phyloP scores from a whole-genome alignment of 2,797 vertebrate genomes.

The Onychomys torridus region DNA sequence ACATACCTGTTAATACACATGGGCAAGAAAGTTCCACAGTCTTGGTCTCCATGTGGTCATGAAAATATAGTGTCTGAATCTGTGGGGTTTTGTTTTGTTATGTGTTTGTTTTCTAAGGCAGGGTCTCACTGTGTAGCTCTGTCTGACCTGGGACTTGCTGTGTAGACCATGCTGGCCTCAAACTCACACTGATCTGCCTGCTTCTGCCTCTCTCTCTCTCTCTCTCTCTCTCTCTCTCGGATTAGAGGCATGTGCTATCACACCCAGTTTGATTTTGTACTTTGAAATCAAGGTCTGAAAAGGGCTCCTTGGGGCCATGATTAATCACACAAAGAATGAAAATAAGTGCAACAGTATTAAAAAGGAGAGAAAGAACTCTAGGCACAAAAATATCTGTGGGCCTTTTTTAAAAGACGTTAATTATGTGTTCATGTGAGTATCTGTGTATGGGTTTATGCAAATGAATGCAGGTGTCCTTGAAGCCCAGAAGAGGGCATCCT shows the following conservation, averaged over 20 bases:
- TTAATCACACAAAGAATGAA: not conserved
- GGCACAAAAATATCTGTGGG: not conserved
- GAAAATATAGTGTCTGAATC: not conserved
- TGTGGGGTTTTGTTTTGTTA: not conserved
- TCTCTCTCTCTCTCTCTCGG: too few relatives aligned
- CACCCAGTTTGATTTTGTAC: not conserved
- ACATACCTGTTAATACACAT: not conserved
- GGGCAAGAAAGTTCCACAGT: not conserved
- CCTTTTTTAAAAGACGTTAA: not conserved
- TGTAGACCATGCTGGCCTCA: not conserved
- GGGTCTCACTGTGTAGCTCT: not conserved
- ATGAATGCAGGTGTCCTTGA: not conserved
- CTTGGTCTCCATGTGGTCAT: not conserved
- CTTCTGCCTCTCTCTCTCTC: not conserved
- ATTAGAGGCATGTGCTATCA: too few relatives aligned
- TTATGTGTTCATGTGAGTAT: not conserved
- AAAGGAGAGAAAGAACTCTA: not conserved
- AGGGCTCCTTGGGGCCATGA: not conserved
- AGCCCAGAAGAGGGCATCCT: not conserved
- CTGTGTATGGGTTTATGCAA: not conserved
- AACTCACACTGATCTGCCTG: not conserved
- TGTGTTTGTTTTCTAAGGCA: not conserved
- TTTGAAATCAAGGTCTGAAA: slow-evolving; percentile 6
- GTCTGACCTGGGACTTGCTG: not conserved
- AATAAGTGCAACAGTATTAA: not conserved